These are phyloP conservation scores for Orcinus orca DNA, from an alignment of 2,113 vertebrate genomes.

Conservation along the genomic window DNA sequence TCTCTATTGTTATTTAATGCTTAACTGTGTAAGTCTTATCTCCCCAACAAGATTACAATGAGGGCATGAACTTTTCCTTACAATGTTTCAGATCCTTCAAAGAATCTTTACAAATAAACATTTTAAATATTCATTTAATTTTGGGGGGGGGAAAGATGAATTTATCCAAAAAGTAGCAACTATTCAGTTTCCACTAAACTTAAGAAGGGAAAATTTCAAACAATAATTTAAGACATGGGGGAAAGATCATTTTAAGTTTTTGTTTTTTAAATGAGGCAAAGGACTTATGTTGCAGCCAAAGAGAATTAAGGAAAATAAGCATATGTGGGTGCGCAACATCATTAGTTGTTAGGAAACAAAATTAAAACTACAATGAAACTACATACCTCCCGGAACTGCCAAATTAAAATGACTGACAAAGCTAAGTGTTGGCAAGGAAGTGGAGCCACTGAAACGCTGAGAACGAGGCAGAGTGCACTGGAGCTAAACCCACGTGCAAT, in stretches of 20 bases:
- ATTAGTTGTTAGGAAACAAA: not conserved
- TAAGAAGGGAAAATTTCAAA: not conserved
- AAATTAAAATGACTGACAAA: not conserved
- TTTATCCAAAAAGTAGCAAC: not conserved
- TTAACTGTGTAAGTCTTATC: not conserved
- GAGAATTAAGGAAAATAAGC: not conserved
- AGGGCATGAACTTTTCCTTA: not conserved
- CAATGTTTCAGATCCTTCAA: not conserved
- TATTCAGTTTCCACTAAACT: not conserved
- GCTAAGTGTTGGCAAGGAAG: not conserved
- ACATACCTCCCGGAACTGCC: not conserved
- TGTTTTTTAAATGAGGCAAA: not conserved
- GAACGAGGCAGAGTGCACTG: rapidly evolving
- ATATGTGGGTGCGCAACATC: not conserved
- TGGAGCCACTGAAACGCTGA: not conserved
- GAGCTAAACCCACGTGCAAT: rapidly evolving
- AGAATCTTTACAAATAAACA: not conserved
- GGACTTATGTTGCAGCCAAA: not conserved
- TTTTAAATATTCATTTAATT: not conserved
- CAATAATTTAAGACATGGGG: not conserved
- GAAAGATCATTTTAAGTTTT: not conserved
- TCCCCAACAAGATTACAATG: not conserved
- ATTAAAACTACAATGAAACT: not conserved
- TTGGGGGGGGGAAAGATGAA: not conserved
- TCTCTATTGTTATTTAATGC: not conserved